Base-by-base conservation (phyloP, 2,888 invertebrate species). In the Ypsolopha sequella region DNA sequence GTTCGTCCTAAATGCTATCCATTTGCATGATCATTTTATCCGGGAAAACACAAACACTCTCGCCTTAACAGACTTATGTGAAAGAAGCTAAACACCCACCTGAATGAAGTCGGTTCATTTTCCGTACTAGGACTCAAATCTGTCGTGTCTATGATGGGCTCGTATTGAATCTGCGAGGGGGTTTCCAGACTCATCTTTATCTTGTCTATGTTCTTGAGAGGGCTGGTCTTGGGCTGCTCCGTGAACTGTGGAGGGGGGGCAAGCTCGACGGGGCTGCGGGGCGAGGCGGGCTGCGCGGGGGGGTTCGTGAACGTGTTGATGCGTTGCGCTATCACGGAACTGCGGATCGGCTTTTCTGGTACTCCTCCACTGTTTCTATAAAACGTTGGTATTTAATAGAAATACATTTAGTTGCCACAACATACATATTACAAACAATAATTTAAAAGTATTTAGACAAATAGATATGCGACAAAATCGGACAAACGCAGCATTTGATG, bases 261-360 rank as follows among this genome's bases (percentile, higher is more conserved):
- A 35, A 10, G 41, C 68, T 70, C 33, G 61, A 62, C 51, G 70
- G 76, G 2, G 3, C 77, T 73, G 70, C n/a, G 53, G 41, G 53
- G 54, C 7, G 55, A 36, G 48, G 43, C 48, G 45, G 53, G 41
- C 11, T 11, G 11, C 13, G 47, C 13, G 55, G 52, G n/a, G 49
- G 7, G 36, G 46, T 36, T 2, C 6, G 77, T 74, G 70, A 90
- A 87, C 7, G 88, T 86, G 72, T 89, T 89, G 54, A 90, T 90
- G 41, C 90, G 86, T 64, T 91, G 91, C 10, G 91, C 89, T 63
- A 91, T 88, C 7, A 89, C 88, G 0, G 92, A 92, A 68, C 89
- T 90, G 45, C 92, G 88, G 35, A 89, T 86, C 6, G 92, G 92
- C 57, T 92, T 92, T 50, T 90, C 90, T 48, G 92, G 92, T 51